phyloP scores from a whole-genome alignment of 2,797 vertebrate genomes.

The Siniperca undulata region DNA sequence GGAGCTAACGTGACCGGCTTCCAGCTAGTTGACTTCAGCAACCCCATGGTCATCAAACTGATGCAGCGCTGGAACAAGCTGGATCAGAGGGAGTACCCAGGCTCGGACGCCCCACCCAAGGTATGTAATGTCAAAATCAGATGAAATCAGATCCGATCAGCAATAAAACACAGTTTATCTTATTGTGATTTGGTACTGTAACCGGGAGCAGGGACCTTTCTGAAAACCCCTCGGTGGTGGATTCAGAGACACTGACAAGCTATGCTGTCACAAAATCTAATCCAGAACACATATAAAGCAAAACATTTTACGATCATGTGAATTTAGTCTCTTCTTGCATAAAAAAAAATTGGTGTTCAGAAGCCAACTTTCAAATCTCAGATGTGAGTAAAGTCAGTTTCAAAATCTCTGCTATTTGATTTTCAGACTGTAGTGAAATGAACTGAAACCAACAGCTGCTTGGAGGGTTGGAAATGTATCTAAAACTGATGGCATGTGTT shows the following conservation, averaged over 20 bases:
- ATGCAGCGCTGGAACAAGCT: slow-evolving; percentile 99
- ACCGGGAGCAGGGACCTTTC: not conserved
- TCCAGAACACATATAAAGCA: not conserved
- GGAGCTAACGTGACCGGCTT: slow-evolving; percentile 99
- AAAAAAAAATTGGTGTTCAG: not conserved
- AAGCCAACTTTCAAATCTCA: too few species aligned
- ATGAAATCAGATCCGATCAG: not conserved
- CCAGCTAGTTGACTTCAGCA: slow-evolving; percentile 97
- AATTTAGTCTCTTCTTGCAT: not conserved
- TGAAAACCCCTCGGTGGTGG: not conserved
- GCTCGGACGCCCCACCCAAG: slow-evolving; percentile 96
- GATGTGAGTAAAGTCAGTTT: not conserved
- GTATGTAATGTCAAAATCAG: slow-evolving; percentile 70
- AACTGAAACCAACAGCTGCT: not conserved
- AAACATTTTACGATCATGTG: not conserved
- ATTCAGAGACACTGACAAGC: not conserved
- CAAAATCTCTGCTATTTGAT: not conserved
- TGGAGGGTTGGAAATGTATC: not conserved
- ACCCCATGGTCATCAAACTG: slow-evolving; percentile 95
- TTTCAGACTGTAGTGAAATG: slow-evolving; percentile 11
- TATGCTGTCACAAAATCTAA: not conserved
- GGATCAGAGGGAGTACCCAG: slow-evolving; percentile 98
- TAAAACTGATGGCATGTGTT: not conserved
- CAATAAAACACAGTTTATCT: not conserved
- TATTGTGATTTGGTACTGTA: not conserved